A percentile compares a stretch with the other conserved stretches of the same genome.
Evolutionary conservation across 2,888 invertebrate species (phyloP).

Genomic region (Dorcus parallelipipedus): DNA sequence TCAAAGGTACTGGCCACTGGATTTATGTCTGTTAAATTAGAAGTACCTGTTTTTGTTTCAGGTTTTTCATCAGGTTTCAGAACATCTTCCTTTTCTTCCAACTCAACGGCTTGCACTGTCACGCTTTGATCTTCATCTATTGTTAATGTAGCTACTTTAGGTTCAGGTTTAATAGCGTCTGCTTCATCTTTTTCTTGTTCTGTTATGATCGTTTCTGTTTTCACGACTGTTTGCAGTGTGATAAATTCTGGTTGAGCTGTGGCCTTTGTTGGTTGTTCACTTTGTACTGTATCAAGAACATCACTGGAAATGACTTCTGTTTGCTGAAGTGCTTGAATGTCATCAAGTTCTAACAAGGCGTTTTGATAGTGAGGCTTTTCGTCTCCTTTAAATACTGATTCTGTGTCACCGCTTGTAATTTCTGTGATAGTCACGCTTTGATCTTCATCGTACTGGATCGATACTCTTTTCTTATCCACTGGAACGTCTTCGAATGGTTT

Average conservation of each 20-base stretch:
- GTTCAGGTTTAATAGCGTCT: constrained; percentile 37
- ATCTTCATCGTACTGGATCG: constrained; percentile 46
- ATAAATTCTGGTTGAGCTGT: constrained; percentile 42
- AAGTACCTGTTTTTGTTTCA: constrained; percentile 37
- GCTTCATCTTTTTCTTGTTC: constrained; percentile 47
- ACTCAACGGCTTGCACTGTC: constrained; percentile 49
- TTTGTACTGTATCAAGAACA: constrained; percentile 42
- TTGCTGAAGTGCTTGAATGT: constrained; percentile 51
- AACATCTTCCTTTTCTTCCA: constrained; percentile 51
- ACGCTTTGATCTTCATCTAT: constrained; percentile 48
- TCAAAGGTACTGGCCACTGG: constrained; percentile 50
- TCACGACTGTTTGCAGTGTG: constrained; percentile 44
- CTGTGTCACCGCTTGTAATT: constrained; percentile 52
- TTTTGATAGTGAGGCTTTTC: constrained; percentile 40
- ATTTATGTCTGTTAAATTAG: constrained; percentile 42
- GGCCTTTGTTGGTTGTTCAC: constrained; percentile 36
- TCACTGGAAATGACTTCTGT: constrained; percentile 49
- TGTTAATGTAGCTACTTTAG: constrained; percentile 44
- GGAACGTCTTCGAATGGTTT: constrained; percentile 43
- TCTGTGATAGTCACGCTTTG: constrained; percentile 51
- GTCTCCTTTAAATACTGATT: constrained; percentile 38
- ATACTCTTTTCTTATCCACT: constrained; percentile 46
- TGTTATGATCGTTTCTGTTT: constrained; percentile 48
- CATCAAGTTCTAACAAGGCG: constrained; percentile 42
- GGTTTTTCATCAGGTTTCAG: constrained; percentile 42